Evolutionary conservation across 2,113 vertebrate species (phyloP).

Genomic region (Gopherus flavomarginatus): DNA sequence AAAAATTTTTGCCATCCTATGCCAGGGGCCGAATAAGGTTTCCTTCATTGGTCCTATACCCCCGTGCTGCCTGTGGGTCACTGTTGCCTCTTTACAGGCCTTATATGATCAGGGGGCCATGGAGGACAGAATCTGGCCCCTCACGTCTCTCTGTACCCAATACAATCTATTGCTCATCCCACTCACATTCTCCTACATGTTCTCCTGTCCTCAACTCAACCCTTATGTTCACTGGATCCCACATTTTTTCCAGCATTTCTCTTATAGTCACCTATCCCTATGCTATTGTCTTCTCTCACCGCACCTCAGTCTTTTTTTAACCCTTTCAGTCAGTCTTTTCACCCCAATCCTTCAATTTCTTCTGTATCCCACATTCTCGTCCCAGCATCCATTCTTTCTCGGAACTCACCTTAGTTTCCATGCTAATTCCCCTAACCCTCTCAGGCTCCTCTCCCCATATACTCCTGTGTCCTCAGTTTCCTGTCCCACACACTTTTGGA

Average conservation of each 20-base stretch:
- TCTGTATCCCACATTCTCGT: not conserved
- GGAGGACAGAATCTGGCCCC: not conserved
- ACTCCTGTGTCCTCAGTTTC: not conserved
- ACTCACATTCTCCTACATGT: too few species aligned
- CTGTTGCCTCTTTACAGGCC: not conserved
- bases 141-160: accelerated
- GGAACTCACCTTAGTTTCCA: not conserved
- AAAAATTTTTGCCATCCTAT: not conserved
- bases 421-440: not conserved
- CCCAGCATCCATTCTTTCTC: not conserved
- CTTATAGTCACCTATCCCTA: not conserved
- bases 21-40: not conserved
- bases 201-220: not conserved
- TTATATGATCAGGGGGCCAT: not conserved
- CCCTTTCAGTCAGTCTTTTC: not conserved
- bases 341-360: not conserved
- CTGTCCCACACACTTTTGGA: not conserved
- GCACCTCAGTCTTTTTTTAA: not conserved
- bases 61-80: not conserved
- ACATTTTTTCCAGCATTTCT: not conserved
- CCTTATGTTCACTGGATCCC: not conserved
- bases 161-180: not conserved
- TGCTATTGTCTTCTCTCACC: not conserved
- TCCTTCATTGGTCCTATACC: not conserved
- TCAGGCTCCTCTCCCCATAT: not conserved